Evolutionary conservation across 2,797 vertebrate species (phyloP).

Genomic region (Anableps anableps): DNA sequence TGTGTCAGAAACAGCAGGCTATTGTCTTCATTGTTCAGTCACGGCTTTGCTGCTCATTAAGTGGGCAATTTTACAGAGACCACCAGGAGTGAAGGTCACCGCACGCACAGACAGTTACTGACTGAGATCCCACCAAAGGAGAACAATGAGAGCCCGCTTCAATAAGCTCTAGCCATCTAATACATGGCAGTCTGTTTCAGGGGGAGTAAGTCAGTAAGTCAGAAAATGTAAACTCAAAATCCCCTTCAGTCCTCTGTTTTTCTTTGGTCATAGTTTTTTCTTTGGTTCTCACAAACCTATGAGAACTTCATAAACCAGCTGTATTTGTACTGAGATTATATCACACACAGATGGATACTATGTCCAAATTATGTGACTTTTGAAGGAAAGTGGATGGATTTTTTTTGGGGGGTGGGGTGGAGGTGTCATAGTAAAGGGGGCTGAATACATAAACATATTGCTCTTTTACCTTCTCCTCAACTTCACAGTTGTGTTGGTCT

Average conservation of each 20-base stretch:
- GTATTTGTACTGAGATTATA: background rate
- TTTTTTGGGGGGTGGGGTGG: background rate
- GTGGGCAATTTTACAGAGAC: conserved; percentile 48
- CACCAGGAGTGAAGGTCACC: conserved; percentile 46
- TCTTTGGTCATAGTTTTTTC: background rate
- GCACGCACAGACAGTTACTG: conserved; percentile 41
- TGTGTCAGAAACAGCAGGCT: conserved; percentile 22
- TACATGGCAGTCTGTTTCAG: conserved; percentile 43
- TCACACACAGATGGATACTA: background rate
- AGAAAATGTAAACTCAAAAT: conserved; percentile 52
- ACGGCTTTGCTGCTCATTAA: conserved; percentile 38
- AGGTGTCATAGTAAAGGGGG: background rate
- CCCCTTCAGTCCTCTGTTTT: conserved; percentile 41
- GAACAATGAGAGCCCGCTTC: conserved; percentile 40
- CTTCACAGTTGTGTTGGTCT: background rate
- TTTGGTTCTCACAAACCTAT: background rate
- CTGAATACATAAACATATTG: background rate
- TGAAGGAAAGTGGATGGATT: background rate
- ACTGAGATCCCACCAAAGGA: conserved; percentile 53
- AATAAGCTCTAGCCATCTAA: conserved; percentile 38
- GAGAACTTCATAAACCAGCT: background rate
- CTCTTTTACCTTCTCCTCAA: background rate
- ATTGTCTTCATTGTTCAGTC: conserved; percentile 28
- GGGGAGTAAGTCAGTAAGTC: conserved; percentile 61
- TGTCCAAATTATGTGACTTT: background rate